Conservation (phyloP, 2,797 vertebrate genomes). For the Clarias pachynema region DNA sequence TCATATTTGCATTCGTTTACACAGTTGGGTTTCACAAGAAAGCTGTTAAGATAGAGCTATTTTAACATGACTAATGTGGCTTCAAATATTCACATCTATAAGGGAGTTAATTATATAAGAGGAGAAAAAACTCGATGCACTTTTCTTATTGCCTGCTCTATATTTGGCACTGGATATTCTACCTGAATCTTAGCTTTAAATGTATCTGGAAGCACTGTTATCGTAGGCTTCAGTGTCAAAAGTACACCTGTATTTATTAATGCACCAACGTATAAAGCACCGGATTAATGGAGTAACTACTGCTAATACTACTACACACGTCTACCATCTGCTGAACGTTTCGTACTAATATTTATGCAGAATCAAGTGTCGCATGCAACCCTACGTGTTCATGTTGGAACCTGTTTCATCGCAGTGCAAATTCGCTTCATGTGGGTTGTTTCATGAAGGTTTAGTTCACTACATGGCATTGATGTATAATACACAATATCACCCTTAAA, state of each 20-base stretch:
- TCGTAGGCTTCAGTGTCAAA: slow-evolving; percentile 32
- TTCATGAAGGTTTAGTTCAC: slow-evolving; percentile 5
- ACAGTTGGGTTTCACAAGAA: slow-evolving; percentile 1
- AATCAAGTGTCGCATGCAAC: slow-evolving; percentile 61
- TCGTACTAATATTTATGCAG: slow-evolving; percentile 50
- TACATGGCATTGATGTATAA: slow-evolving; percentile 3
- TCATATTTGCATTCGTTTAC: not conserved
- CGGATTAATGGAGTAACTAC: slow-evolving; percentile 29
- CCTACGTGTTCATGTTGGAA: slow-evolving; percentile 30
- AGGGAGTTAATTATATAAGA: slow-evolving; percentile 15
- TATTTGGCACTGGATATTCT: slow-evolving; percentile 32
- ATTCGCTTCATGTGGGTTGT: slow-evolving; percentile 11
- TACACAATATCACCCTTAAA: not conserved
- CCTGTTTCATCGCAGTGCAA: slow-evolving; percentile 11
- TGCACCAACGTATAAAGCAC: slow-evolving; percentile 7
- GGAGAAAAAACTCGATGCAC: slow-evolving; percentile 38
- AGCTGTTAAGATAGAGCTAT: slow-evolving; percentile 6
- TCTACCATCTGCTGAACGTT: slow-evolving; percentile 59
- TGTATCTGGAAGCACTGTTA: slow-evolving; percentile 15
- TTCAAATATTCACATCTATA: slow-evolving; percentile 19
- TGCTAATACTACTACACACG: slow-evolving; percentile 44
- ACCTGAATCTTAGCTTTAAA: slow-evolving; percentile 22
- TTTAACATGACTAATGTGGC: slow-evolving; percentile 14
- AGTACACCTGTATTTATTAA: slow-evolving; percentile 37
- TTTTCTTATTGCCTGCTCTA: slow-evolving; percentile 36